phyloP scores from a whole-genome alignment of 2,888 invertebrate genomes.

The Microctonus brassicae region DNA sequence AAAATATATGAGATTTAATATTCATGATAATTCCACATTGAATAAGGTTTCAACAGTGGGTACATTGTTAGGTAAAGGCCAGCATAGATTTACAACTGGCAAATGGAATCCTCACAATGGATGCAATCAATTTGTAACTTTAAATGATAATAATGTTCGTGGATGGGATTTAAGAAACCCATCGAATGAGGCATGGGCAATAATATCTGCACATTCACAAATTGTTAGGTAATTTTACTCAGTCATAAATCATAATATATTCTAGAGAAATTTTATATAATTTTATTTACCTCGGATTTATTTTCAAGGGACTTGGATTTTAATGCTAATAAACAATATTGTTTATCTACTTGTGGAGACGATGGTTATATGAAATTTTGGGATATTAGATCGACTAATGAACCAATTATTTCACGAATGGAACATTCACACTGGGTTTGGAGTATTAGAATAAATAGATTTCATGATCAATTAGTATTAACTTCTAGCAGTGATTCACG shows the following conservation, averaged over 20 bases:
- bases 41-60: constrained; percentile 54
- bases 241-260: constrained; percentile 2
- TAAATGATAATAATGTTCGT: constrained; percentile 87
- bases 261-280: not conserved
- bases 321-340: constrained; percentile 98
- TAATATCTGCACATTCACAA: constrained; percentile 91
- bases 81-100: constrained; percentile 85
- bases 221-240: constrained; percentile 74
- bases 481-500: constrained; percentile 96
- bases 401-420: constrained; percentile 83
- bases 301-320: constrained; percentile 87
- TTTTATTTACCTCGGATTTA: constrained; percentile 6
- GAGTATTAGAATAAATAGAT: constrained; percentile 94
- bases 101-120: constrained; percentile 97
- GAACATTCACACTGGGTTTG: constrained; percentile 96
- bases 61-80: constrained; percentile 77
- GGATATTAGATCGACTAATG: constrained; percentile 88
- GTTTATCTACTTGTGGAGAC: constrained; percentile 93
- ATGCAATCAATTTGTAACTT: constrained; percentile 85
- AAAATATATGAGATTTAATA: not conserved
- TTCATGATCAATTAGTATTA: constrained; percentile 95
- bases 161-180: constrained; percentile 89
- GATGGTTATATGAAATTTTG: constrained; percentile 96
- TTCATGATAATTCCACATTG: not conserved
- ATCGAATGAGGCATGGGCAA: constrained; percentile 82